phyloP scores from a whole-genome alignment of 2,797 vertebrate species.

The Lophotriccus pileatus region DNA sequence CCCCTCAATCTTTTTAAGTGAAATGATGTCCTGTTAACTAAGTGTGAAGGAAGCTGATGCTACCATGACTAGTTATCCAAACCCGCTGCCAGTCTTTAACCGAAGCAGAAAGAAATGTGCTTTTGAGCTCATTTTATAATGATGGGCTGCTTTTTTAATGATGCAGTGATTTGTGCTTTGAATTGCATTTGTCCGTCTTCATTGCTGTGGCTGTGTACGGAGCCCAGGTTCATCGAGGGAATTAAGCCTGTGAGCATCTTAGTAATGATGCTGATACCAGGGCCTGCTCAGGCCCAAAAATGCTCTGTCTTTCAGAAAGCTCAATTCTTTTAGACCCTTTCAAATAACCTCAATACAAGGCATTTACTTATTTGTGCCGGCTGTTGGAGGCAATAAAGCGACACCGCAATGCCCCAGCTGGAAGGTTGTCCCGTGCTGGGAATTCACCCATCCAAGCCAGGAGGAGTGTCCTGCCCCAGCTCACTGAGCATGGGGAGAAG shows the following conservation, averaged over 20 bases:
- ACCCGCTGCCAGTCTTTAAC: neutral
- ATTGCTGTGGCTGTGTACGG: neutral
- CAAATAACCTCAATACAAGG: neutral
- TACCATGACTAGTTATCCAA: neutral
- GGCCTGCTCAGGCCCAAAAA: neutral
- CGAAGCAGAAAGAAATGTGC: neutral
- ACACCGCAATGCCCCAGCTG: accelerated
- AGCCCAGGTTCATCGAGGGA: neutral
- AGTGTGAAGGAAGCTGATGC: constrained; percentile 24
- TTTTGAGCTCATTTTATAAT: constrained; percentile 10
- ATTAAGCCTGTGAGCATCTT: neutral
- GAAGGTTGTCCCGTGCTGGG: neutral
- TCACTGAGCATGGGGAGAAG: neutral
- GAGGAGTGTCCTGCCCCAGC: neutral
- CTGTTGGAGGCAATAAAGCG: neutral
- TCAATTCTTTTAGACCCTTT: neutral
- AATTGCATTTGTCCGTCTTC: neutral
- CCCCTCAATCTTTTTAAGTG: constrained; percentile 12
- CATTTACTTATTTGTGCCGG: neutral
- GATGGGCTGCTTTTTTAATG: neutral
- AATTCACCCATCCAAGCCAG: neutral
- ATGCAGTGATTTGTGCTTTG: neutral
- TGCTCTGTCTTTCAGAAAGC: neutral
- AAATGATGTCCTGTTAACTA: neutral
- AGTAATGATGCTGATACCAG: neutral